These are phyloP conservation scores for Mungos mungo DNA, from an alignment of 2,113 vertebrate species.

Conservation along the genomic window DNA sequence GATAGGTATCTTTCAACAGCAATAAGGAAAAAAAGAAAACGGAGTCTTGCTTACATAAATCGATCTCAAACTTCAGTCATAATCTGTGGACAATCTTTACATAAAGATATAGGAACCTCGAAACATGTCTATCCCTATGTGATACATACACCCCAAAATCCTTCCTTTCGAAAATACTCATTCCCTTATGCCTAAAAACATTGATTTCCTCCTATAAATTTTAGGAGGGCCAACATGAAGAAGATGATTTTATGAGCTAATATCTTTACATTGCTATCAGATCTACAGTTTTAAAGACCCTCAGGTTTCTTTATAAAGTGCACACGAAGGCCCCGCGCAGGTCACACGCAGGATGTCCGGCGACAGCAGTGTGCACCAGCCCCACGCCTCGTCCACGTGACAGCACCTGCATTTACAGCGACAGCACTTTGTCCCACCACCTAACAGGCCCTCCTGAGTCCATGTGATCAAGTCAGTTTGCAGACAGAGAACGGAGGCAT, in stretches of 20 bases:
- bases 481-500: not conserved
- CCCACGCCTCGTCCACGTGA: accelerated
- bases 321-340: not conserved
- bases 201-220: not conserved
- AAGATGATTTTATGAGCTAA: not conserved
- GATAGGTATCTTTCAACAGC: not conserved
- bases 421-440: accelerated
- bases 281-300: not conserved
- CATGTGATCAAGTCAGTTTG: not conserved
- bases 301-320: not conserved
- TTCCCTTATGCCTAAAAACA: not conserved
- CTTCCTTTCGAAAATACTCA: not conserved
- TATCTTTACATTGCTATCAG: not conserved
- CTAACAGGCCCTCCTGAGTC: not conserved
- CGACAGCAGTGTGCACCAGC: accelerated
- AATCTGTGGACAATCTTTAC: not conserved
- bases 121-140: not conserved
- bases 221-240: not conserved
- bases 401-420: accelerated
- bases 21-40: not conserved
- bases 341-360: accelerated
- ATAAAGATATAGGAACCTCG: not conserved
- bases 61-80: not conserved
- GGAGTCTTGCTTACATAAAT: not conserved
- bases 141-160: not conserved